These are phyloP conservation scores for Callionymus lyra DNA, from an alignment of 2,113 vertebrate genomes.

Conservation along the genomic window DNA sequence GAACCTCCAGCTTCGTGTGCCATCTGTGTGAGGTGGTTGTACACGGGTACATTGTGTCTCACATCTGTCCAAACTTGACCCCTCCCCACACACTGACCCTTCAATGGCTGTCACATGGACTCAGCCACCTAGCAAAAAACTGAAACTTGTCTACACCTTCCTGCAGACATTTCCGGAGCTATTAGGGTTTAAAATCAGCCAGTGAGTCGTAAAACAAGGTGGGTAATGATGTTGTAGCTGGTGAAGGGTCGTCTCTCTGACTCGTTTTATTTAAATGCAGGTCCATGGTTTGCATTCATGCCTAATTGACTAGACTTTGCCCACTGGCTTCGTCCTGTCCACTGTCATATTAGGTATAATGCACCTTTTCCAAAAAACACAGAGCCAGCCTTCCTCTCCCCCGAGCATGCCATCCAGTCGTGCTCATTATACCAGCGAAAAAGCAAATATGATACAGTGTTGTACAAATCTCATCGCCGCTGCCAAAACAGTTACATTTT, in stretches of 20 bases:
- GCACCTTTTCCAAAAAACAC: neutral
- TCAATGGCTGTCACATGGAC: slow-evolving; percentile 1
- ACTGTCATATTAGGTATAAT: slow-evolving; percentile 18
- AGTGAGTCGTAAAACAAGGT: slow-evolving; percentile 20
- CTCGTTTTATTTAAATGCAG: slow-evolving; percentile 39
- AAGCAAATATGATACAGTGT: slow-evolving; percentile 2
- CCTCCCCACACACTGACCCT: slow-evolving; percentile 30
- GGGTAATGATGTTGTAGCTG: slow-evolving; percentile 50
- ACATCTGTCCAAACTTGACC: slow-evolving; percentile 45
- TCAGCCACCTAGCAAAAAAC: slow-evolving; percentile 20
- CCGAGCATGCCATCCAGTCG: slow-evolving; percentile 3
- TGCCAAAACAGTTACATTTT: too few relatives aligned
- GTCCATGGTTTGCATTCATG: slow-evolving; percentile 36
- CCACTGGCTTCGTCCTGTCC: slow-evolving; percentile 32
- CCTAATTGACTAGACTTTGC: slow-evolving; percentile 46
- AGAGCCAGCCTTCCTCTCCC: slow-evolving; percentile 21
- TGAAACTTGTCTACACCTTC: slow-evolving; percentile 1
- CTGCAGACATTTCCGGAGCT: slow-evolving; percentile 49
- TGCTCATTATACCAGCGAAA: slow-evolving; percentile 20
- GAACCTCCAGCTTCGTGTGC: slow-evolving; percentile 17
- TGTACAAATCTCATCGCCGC: slow-evolving; percentile 1
- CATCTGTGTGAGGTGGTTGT: slow-evolving; percentile 34
- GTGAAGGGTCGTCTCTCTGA: slow-evolving; percentile 16
- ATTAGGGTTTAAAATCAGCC: slow-evolving; percentile 44
- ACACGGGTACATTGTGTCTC: slow-evolving; percentile 34